Conservation (phyloP, 35 echinoderm and acorn worm genomes). For the Heliocidaris tuberculata region DNA sequence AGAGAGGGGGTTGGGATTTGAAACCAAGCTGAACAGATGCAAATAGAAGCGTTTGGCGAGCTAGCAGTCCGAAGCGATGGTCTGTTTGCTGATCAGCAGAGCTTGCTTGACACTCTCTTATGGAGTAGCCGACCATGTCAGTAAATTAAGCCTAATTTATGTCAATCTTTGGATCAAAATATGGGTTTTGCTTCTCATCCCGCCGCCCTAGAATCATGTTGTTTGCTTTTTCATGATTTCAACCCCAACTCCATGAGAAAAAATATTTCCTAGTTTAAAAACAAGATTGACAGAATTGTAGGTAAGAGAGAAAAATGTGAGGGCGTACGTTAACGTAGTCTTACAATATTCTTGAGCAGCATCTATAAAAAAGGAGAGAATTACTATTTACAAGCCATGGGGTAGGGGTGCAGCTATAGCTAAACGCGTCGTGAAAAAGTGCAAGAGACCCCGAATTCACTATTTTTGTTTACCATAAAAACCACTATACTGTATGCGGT, state of each 20-base stretch:
- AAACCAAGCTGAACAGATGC: neutral
- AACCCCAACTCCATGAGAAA: no score
- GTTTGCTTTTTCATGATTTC: no score
- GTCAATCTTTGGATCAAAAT: neutral
- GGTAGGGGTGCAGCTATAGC: neutral
- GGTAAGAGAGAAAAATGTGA: neutral
- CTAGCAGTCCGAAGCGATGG: neutral
- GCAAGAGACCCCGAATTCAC: neutral
- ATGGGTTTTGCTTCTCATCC: neutral
- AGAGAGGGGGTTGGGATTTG: neutral
- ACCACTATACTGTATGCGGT: neutral
- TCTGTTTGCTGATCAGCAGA: neutral
- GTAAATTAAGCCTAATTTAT: slow-evolving; percentile 13
- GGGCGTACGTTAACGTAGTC: neutral
- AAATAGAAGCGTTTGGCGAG: neutral
- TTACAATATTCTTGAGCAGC: neutral
- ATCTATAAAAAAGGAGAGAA: neutral
- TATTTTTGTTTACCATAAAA: neutral
- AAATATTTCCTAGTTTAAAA: no score
- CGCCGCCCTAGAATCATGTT: neutral
- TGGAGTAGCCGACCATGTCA: neutral
- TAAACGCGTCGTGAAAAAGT: neutral
- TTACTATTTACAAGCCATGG: neutral
- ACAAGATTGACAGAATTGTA: no score
- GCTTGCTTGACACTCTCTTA: neutral